phyloP scores from a whole-genome alignment of 2,797 vertebrate genomes.

The Sebastes itinus region DNA sequence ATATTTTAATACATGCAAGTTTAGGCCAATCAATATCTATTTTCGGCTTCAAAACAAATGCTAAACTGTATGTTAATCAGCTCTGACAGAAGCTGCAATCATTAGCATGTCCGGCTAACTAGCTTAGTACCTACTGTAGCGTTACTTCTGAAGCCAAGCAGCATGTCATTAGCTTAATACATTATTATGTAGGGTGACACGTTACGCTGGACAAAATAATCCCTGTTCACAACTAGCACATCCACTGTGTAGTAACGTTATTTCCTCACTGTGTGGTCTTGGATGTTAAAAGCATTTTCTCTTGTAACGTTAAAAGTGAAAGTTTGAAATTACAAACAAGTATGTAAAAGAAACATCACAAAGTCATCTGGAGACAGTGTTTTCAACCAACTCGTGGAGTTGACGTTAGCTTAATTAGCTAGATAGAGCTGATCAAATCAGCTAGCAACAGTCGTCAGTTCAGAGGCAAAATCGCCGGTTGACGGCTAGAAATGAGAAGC shows the following conservation, averaged over 20 bases:
- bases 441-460: neutral
- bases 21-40: neutral
- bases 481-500: neutral
- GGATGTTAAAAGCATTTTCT: neutral
- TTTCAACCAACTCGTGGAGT: no score
- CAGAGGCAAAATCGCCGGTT: neutral
- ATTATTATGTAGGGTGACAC: neutral
- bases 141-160: no score
- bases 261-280: neutral
- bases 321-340: neutral
- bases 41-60: neutral
- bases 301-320: neutral
- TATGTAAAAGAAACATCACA: neutral
- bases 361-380: rapidly evolving
- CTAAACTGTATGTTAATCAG: neutral
- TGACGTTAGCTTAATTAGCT: no score
- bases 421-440: neutral
- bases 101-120: no score
- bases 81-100: neutral
- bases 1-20: neutral
- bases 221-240: neutral
- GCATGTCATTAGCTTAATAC: neutral
- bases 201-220: neutral
- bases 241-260: neutral
- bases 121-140: neutral